These are phyloP conservation scores for Alentia gelatinosa DNA, from an alignment of 2,888 invertebrate genomes.

Conservation along the genomic window DNA sequence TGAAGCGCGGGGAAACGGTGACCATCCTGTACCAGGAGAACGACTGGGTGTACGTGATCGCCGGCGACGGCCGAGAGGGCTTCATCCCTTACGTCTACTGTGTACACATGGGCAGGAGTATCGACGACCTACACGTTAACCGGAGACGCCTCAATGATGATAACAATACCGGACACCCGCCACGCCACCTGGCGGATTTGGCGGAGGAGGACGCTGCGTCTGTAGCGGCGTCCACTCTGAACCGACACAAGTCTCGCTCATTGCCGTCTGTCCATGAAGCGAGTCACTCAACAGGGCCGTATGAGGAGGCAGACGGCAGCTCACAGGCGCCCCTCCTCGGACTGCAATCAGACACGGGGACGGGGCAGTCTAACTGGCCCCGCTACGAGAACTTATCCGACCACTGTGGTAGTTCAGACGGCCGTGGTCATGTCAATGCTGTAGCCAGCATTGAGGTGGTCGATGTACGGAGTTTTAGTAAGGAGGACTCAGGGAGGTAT, in stretches of 20 bases:
- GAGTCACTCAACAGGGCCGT: background rate
- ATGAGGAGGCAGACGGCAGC: background rate
- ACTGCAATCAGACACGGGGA: constrained; percentile 84
- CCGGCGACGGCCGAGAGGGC: constrained; percentile 93
- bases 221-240: background rate
- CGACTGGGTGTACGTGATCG: constrained; percentile 98
- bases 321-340: constrained; percentile 82
- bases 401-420: background rate
- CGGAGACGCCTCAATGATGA: background rate
- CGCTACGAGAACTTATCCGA: background rate
- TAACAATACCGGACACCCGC: background rate
- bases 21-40: constrained; percentile 96
- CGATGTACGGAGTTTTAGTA: constrained; percentile 69
- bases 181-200: background rate
- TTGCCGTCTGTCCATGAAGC: background rate
- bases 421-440: constrained; percentile 59
- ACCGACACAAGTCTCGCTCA: background rate
- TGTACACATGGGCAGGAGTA: constrained; percentile 84
- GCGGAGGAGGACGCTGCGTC: background rate
- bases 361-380: constrained; percentile 61
- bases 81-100: constrained; percentile 97
- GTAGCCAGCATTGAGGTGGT: constrained; percentile 17
- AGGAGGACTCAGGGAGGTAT: constrained; percentile 93
- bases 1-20: constrained; percentile 93
- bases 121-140: background rate